Evolutionary conservation across 1,140 invertebrate genomes (phyloP), one percentile per base, ranked within the genome.

Genomic region (Pseudachorutes palmiensis): DNA sequence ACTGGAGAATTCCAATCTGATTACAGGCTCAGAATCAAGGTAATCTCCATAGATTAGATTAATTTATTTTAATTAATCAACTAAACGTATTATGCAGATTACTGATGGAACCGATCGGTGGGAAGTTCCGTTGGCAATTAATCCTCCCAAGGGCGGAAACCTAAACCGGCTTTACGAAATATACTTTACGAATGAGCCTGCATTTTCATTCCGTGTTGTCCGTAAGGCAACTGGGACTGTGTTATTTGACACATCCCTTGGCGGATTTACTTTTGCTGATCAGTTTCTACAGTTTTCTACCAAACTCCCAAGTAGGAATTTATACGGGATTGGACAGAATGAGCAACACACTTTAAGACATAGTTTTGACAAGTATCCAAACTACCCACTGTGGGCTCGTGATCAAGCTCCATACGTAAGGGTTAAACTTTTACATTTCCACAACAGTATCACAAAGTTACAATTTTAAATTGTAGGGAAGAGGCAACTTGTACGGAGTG

Each of bases 241-340:
- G 1, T 28, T 73, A 14, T 73, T 70, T 60, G 72, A 73, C 48
- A 67, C 66, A 61, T 41, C 62, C 33, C 28, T 88, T 45, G 87
- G 89, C 59, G 89, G 87, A 26, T 83, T 90, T 51, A 71, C 65
- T 2, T 87, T 91, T 73, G 83, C 89, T 0, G 84, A 94, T 76
- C 89, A 94, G 75, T 92, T 93, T 77, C 80, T 95, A 2, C 91
- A 94, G 79, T 79, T 95, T 9, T 87, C 85, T 2, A 82, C 86
- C 0, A 76, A 83, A 31, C 75, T 94, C 19, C 85, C 90, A 0
- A 77, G 77, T 22, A 66, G 73, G 9, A 78, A 81, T 69, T 72
- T 83, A 3, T 71, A 71, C 41, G 83, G 82, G n/a, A 78, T 83
- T 72, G 82, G 82, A 16, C 82, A 83, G 70, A 75, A 75, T 45